Conservation (phyloP, 2,888 invertebrate genomes). For the Netelia inedita region DNA sequence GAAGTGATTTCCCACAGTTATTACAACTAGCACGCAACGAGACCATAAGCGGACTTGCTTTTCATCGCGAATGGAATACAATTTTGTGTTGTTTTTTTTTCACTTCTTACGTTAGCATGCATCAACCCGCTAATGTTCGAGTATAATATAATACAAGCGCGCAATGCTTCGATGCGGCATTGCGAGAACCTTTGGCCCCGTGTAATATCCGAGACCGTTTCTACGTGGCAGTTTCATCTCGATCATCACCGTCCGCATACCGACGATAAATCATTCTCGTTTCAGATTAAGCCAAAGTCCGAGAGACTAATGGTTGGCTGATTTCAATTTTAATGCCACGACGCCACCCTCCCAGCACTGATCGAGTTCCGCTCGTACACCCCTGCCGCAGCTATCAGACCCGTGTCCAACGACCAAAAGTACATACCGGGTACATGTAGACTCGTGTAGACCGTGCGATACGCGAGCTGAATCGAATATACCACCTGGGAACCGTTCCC, state of each 20-base stretch:
- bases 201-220: slow-evolving; percentile 62
- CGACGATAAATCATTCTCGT: slow-evolving; percentile 77
- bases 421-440: slow-evolving; percentile 26
- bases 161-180: slow-evolving; percentile 25
- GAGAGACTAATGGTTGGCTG: slow-evolving; percentile 78
- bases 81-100: slow-evolving; percentile 48
- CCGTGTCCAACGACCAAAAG: slow-evolving; percentile 50
- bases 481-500: slow-evolving; percentile 56
- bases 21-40: slow-evolving; percentile 76
- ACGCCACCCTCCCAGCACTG: slow-evolving; percentile 22
- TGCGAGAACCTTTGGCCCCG: slow-evolving; percentile 36
- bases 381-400: slow-evolving; percentile 36
- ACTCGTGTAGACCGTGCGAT: slow-evolving; percentile 3
- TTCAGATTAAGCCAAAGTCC: slow-evolving; percentile 76
- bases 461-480: slow-evolving; percentile 57
- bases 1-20: slow-evolving; percentile 74
- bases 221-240: slow-evolving; percentile 52
- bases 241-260: slow-evolving; percentile 28
- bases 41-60: slow-evolving; percentile 75
- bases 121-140: slow-evolving; percentile 21
- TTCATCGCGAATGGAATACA: slow-evolving; percentile 73
- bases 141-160: not conserved
- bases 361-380: slow-evolving; percentile 33
- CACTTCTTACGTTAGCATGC: slow-evolving; percentile 8
- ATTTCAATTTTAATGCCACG: slow-evolving; percentile 77